Conservation (phyloP, 2,113 vertebrate species). For the Antechinus stuartii region DNA sequence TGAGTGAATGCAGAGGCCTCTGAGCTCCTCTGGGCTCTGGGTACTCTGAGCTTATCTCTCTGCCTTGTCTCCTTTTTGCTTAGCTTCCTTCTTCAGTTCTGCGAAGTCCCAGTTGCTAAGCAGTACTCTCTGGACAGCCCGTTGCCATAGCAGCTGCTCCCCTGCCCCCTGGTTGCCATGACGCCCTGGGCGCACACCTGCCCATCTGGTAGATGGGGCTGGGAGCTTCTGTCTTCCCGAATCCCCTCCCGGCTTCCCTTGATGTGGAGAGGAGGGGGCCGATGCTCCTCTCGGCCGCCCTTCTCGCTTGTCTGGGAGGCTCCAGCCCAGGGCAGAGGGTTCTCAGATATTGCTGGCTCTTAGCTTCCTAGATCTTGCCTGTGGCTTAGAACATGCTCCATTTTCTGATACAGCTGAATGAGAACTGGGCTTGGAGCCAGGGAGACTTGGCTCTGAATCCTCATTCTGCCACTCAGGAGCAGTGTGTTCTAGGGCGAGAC, state of each 20-base stretch:
- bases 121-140: not conserved
- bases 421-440: not conserved
- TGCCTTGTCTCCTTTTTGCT: not conserved
- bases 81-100: not conserved
- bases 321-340: not conserved
- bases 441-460: not conserved
- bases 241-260: not conserved
- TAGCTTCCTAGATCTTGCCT: not conserved
- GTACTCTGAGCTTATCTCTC: not conserved
- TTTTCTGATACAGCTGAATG: not conserved
- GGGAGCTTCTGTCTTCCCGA: not conserved
- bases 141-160: not conserved
- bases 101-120: not conserved
- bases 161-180: constrained; percentile 2
- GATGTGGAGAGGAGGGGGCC: not conserved
- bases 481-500: not conserved
- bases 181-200: not conserved
- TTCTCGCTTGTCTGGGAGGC: not conserved
- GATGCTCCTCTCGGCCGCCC: not conserved
- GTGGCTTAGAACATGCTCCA: not conserved
- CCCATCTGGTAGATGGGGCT: not conserved
- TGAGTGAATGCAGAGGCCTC: not conserved
- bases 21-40: not conserved
- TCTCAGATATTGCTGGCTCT: no score
- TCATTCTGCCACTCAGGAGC: not conserved